phyloP scores from a whole-genome alignment of 2,797 vertebrate species.

The Psittacula derbiana region DNA sequence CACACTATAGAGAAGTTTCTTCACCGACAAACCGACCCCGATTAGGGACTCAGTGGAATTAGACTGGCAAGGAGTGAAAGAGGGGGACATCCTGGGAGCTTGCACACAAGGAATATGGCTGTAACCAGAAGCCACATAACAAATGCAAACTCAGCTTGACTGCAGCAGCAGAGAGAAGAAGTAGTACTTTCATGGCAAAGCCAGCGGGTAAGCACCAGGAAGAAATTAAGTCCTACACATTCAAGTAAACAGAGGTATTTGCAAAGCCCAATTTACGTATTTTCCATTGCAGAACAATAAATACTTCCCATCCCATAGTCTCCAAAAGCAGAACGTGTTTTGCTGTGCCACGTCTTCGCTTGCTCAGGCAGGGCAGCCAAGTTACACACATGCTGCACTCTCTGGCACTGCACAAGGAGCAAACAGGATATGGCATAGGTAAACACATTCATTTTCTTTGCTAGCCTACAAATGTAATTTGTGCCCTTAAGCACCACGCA shows the following conservation, averaged over 20 bases:
- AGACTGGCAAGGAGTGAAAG: background rate
- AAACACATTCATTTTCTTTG: background rate
- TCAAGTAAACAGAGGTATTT: background rate
- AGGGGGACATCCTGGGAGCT: background rate
- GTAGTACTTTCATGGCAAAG: background rate
- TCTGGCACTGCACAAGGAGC: background rate
- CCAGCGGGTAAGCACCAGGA: background rate
- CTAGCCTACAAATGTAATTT: background rate
- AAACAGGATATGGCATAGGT: background rate
- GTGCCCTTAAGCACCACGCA: background rate
- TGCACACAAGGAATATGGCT: background rate
- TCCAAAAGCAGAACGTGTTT: background rate
- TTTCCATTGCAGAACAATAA: background rate
- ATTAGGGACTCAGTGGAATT: background rate
- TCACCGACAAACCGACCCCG: background rate
- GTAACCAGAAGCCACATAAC: background rate
- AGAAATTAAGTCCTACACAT: background rate
- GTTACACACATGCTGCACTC: background rate
- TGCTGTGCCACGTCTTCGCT: background rate
- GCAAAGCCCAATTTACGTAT: background rate
- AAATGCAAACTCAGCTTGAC: rapidly evolving
- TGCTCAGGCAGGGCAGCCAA: background rate
- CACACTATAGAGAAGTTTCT: background rate
- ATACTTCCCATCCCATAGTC: background rate
- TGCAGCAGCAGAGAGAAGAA: background rate